These are phyloP conservation scores for Psittacula derbiana DNA, from an alignment of 2,797 vertebrate species.

Conservation along the genomic window DNA sequence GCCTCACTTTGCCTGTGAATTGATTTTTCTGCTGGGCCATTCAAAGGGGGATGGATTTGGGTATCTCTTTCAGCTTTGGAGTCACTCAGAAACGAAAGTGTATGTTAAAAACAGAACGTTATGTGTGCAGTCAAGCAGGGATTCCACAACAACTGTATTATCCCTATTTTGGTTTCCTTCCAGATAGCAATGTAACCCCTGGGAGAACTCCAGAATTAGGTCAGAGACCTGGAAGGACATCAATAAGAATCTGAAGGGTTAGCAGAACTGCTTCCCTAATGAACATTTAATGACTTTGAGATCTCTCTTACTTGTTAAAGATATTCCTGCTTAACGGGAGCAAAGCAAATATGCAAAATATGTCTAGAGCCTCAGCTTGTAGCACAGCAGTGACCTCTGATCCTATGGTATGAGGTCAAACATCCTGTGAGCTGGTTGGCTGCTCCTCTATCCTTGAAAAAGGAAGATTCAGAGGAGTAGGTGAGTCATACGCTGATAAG, in stretches of 20 bases:
- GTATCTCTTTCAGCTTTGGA: conserved; percentile 9
- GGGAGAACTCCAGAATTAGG: conserved; percentile 66
- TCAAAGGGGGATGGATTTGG: neutral
- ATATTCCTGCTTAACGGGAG: conserved; percentile 48
- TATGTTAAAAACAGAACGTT: neutral
- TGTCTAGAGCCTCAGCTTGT: neutral
- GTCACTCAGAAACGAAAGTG: neutral
- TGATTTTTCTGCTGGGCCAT: neutral
- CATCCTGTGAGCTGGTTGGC: conserved; percentile 5
- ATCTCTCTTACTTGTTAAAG: conserved; percentile 63
- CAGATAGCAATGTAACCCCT: conserved; percentile 54
- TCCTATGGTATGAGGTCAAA: conserved; percentile 28
- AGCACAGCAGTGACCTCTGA: neutral
- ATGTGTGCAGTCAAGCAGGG: conserved; percentile 16
- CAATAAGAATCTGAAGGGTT: conserved; percentile 63
- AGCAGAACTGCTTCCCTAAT: conserved; percentile 63
- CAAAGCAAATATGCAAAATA: conserved; percentile 36
- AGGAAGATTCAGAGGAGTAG: conserved; percentile 64
- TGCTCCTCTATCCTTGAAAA: conserved; percentile 43
- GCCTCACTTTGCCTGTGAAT: neutral
- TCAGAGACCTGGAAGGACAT: conserved; percentile 68
- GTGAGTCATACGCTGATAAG: conserved; percentile 73
- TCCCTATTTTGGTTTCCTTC: conserved; percentile 45
- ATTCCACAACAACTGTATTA: conserved; percentile 47
- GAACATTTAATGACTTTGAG: conserved; percentile 67